Conservation (phyloP, 1,140 invertebrate species). For the Hermetia illucens region DNA sequence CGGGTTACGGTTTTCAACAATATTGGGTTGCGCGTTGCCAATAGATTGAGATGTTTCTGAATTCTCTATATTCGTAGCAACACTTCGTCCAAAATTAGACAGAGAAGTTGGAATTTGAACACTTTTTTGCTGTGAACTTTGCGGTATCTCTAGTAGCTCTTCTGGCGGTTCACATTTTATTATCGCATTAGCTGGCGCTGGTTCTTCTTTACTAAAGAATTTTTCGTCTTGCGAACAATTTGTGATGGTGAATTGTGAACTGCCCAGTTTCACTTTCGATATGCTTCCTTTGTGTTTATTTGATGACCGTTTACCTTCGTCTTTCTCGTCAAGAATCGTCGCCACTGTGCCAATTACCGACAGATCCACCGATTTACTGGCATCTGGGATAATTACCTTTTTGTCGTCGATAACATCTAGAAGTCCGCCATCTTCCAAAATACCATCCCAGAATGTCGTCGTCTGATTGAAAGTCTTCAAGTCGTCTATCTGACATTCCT, state of each 20-base stretch:
- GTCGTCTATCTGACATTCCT: constrained; percentile 28
- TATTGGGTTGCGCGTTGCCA: no score
- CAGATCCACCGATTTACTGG: constrained; percentile 7
- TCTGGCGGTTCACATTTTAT: constrained; percentile 9
- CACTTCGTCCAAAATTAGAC: no score
- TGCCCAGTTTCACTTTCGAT: constrained; percentile 1
- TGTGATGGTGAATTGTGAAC: constrained; percentile 5
- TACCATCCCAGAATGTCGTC: constrained; percentile 28
- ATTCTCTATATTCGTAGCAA: no score
- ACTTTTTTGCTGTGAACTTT: no score
- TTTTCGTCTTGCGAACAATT: constrained; percentile 6
- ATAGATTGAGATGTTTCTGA: no score
- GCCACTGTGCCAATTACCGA: no score
- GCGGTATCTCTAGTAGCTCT: constrained; percentile 4
- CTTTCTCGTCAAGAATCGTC: no score
- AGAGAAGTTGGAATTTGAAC: no score
- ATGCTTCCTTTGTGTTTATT: no score
- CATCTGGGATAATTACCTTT: constrained; percentile 6
- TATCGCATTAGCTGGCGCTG: not conserved
- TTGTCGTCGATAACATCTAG: constrained; percentile 21
- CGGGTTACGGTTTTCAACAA: no score
- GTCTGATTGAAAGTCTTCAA: constrained; percentile 26
- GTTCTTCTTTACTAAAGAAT: constrained; percentile 19
- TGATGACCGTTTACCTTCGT: no score
- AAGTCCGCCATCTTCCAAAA: constrained; percentile 23